Evolutionary conservation across 2,113 vertebrate species (phyloP), one percentile per base, ranked within the genome.

Genomic region (Rissa tridactyla): DNA sequence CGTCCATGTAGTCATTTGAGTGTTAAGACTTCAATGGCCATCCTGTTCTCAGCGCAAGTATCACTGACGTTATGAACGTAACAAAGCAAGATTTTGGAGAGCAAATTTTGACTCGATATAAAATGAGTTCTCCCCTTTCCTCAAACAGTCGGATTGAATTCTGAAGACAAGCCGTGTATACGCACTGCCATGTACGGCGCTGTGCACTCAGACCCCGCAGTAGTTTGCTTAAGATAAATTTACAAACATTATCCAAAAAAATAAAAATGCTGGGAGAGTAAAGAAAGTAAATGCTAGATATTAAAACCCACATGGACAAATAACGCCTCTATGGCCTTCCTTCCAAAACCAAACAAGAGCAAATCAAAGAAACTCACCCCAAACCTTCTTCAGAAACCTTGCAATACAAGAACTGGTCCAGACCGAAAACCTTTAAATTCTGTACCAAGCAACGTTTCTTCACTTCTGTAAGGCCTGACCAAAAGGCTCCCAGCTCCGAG

Each of bases 1-100:
- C 79, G n/a, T n/a, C 69, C n/a, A 3, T 23, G 66, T 16, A 62
- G 57, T 46, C 34, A 40, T 75, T 73, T 46, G 40, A 88, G 44
- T 0, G 0, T 54, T 86, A 16, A 29, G 49, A 84, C 79, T 88
- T 77, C 72, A 75, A 6, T 40, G 2, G 2, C 34, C 42, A 11
- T 36, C 73, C 18, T 79, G 22, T 32, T 90, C 55, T 58, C 89
- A 85, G 49, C 22, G 49, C 54, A 86, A 46, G 14, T 29, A 49
- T 76, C 78, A 26, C 62, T 73, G 75, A 68, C 2, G 7, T 44
- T 60, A 27, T 0, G 0, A 65, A 82, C 1, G 5, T 20, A 71
- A 72, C n/a, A 73, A 30, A 83, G 82, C 25, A 66, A 93, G 72
- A 26, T 57, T 96, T 82, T 66, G 66, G 58, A 92, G 55, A 92